Evolutionary conservation across 2,113 vertebrate genomes (phyloP).

Genomic region (Rhagologus leucostigma): DNA sequence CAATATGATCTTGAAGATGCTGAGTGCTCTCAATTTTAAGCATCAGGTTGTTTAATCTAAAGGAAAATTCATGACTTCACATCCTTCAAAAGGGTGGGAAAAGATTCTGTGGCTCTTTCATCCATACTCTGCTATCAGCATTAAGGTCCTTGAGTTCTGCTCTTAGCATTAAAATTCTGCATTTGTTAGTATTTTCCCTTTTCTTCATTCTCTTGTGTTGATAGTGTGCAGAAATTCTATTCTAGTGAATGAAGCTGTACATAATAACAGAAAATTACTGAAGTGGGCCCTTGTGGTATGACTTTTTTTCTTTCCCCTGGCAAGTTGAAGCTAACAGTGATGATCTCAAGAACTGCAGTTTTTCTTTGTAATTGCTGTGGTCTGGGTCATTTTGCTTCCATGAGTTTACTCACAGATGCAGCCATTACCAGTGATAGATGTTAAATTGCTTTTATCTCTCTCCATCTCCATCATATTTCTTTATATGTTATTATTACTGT

Average conservation of each 20-base stretch:
- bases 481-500: neutral
- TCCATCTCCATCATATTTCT: neutral
- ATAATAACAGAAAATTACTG: slow-evolving; percentile 30
- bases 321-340: neutral
- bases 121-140: neutral
- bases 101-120: neutral
- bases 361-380: neutral
- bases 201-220: neutral
- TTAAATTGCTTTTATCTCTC: neutral
- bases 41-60: neutral
- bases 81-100: neutral
- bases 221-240: neutral
- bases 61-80: neutral
- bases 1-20: neutral
- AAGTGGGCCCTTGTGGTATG: neutral
- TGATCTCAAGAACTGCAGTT: neutral
- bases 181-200: neutral
- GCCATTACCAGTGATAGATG: neutral
- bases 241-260: neutral
- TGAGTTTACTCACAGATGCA: neutral
- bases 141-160: neutral
- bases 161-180: neutral
- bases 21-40: neutral
- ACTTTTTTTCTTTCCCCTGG: neutral
- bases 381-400: neutral